These are phyloP conservation scores for Drosophila nasuta DNA, from an alignment of 1,140 invertebrate species.

Conservation along the genomic window DNA sequence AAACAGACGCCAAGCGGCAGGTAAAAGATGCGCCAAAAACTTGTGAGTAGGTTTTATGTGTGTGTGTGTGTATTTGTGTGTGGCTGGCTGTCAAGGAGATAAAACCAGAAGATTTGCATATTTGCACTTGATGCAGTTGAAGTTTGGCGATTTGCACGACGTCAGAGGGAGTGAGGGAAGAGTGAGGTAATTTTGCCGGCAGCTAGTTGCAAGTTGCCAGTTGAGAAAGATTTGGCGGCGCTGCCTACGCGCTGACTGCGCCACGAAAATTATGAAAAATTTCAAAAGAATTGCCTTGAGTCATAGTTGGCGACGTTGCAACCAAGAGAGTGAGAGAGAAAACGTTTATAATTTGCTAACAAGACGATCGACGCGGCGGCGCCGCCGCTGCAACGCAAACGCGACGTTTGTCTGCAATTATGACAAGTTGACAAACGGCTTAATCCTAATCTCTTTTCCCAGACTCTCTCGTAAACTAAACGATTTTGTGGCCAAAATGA, in stretches of 20 bases:
- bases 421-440: constrained; percentile 83
- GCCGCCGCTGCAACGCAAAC: constrained; percentile 50
- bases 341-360: constrained; percentile 49
- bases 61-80: no score
- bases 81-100: not conserved
- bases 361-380: constrained; percentile 17
- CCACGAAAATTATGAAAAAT: constrained; percentile 68
- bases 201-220: constrained; percentile 48
- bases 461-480: constrained; percentile 41
- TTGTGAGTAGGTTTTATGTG: constrained; percentile 4
- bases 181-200: constrained; percentile 34
- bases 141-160: constrained; percentile 44
- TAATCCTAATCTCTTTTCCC: constrained; percentile 76
- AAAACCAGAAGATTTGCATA: constrained; percentile 66
- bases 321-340: not conserved
- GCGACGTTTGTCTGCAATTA: constrained; percentile 68
- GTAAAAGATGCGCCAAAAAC: not conserved
- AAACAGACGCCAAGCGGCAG: constrained; percentile 10
- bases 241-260: constrained; percentile 64
- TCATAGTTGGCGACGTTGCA: constrained; percentile 63
- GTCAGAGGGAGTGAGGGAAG: not conserved
- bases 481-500: constrained; percentile 47
- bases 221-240: constrained; percentile 41
- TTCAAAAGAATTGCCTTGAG: constrained; percentile 78
- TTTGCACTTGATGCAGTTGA: constrained; percentile 79